phyloP scores from a whole-genome alignment of 2,888 invertebrate genomes.

The Tiliacea citrago region DNA sequence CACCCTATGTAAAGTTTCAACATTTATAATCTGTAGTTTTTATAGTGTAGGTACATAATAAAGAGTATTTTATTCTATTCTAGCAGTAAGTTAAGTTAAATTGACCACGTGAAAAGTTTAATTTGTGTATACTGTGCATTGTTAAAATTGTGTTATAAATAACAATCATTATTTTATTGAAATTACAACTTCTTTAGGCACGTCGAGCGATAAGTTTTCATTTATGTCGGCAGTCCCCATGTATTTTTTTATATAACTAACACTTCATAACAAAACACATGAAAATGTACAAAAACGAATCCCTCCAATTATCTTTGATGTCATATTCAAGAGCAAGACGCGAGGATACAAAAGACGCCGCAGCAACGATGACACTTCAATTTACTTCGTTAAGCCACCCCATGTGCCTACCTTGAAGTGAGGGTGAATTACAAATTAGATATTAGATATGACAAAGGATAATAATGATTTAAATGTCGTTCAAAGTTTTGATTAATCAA shows the following conservation, averaged over 20 bases:
- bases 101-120: too few species aligned
- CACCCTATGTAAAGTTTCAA: too few species aligned
- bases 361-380: constrained; percentile 76
- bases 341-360: constrained; percentile 79
- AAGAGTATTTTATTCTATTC: too few species aligned
- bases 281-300: constrained; percentile 20
- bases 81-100: too few species aligned
- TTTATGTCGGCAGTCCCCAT: too few species aligned
- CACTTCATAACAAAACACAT: constrained; percentile 17
- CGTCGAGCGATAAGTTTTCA: too few species aligned
- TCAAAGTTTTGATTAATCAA: neutral
- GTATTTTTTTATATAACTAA: neutral
- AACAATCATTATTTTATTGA: too few species aligned
- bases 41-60: too few species aligned
- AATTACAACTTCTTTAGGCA: too few species aligned
- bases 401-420: constrained; percentile 71
- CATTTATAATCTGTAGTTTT: too few species aligned
- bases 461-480: constrained; percentile 14
- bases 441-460: constrained; percentile 52
- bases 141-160: too few species aligned
- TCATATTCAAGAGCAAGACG: constrained; percentile 67
- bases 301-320: constrained; percentile 74
- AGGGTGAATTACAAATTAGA: constrained; percentile 79
- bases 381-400: constrained; percentile 81
- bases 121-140: too few species aligned